These are phyloP conservation scores for Excalfactoria chinensis DNA, from an alignment of 2,113 vertebrate genomes.

Conservation along the genomic window DNA sequence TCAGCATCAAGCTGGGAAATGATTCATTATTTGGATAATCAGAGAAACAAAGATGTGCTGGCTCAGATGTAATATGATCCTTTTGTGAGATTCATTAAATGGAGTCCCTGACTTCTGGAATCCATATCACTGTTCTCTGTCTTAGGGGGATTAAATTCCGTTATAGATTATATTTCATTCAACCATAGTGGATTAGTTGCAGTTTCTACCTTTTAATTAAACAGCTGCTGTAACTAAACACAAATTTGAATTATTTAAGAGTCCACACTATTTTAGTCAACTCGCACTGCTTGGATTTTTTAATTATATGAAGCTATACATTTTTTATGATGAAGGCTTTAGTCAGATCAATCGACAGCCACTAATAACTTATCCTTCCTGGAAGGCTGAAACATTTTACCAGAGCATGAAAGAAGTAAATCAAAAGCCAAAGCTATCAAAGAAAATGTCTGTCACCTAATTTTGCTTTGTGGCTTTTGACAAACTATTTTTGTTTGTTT, in stretches of 20 bases:
- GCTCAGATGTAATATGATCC: slow-evolving; percentile 64
- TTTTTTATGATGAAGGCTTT: slow-evolving; percentile 79
- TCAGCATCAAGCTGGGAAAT: slow-evolving; percentile 56
- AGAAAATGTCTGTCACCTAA: slow-evolving; percentile 11
- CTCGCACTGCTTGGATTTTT: slow-evolving; percentile 72
- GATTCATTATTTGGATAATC: slow-evolving; percentile 67
- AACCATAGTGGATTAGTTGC: slow-evolving; percentile 82
- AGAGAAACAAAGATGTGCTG: slow-evolving; percentile 56
- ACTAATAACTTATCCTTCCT: slow-evolving; percentile 71
- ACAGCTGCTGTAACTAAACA: slow-evolving; percentile 80
- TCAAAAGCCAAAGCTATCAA: slow-evolving; percentile 57
- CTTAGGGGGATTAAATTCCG: slow-evolving; percentile 72
- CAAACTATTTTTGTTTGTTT: not conserved
- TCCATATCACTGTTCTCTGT: slow-evolving; percentile 71
- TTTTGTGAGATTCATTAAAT: slow-evolving; percentile 77
- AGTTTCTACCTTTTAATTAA: slow-evolving; percentile 88
- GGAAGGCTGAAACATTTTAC: slow-evolving; percentile 51
- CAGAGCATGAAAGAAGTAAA: slow-evolving; percentile 65
- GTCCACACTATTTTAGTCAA: slow-evolving; percentile 75
- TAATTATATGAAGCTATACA: slow-evolving; percentile 79
- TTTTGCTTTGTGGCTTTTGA: slow-evolving; percentile 15
- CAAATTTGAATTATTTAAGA: slow-evolving; percentile 85
- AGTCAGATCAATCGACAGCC: slow-evolving; percentile 70
- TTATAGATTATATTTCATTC: slow-evolving; percentile 81
- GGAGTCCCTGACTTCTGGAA: slow-evolving; percentile 66